A percentile compares a stretch with the other conserved stretches of the same genome.
phyloP scores from a whole-genome alignment of 2,113 vertebrate species.

The Oophaga pumilio region DNA sequence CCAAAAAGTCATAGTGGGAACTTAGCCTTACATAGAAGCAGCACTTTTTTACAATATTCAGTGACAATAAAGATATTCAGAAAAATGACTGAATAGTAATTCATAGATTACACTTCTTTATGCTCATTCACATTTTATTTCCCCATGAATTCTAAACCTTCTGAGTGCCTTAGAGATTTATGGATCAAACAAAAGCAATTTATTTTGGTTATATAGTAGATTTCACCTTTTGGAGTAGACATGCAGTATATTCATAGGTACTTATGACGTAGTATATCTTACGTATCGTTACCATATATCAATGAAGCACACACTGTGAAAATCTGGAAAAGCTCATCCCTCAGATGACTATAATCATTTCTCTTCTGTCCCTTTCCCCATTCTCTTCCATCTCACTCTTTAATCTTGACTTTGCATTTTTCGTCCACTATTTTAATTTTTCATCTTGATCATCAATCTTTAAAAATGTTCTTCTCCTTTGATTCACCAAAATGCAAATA shows the following conservation, averaged over 20 bases:
- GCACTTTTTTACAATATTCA: background rate
- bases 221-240: background rate
- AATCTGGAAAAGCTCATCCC: background rate
- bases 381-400: constrained; percentile 24
- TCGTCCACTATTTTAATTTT: constrained; percentile 42
- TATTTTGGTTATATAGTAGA: background rate
- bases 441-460: constrained; percentile 37
- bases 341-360: constrained; percentile 16
- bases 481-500: background rate
- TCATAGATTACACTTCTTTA: background rate
- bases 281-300: background rate
- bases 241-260: background rate
- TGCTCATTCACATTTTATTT: background rate
- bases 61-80: background rate
- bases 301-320: background rate
- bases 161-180: background rate
- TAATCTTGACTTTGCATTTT: constrained; percentile 48
- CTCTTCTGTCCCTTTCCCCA: background rate
- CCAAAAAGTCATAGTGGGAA: too few relatives aligned
- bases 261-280: background rate
- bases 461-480: background rate
- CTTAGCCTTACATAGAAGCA: background rate
- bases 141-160: background rate
- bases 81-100: background rate
- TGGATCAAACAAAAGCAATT: background rate